A percentile compares a stretch with the other conserved stretches of the same genome.
These are phyloP conservation scores for Philonicus albiceps DNA, from an alignment of 2,888 invertebrate species.

Conservation along the genomic window DNA sequence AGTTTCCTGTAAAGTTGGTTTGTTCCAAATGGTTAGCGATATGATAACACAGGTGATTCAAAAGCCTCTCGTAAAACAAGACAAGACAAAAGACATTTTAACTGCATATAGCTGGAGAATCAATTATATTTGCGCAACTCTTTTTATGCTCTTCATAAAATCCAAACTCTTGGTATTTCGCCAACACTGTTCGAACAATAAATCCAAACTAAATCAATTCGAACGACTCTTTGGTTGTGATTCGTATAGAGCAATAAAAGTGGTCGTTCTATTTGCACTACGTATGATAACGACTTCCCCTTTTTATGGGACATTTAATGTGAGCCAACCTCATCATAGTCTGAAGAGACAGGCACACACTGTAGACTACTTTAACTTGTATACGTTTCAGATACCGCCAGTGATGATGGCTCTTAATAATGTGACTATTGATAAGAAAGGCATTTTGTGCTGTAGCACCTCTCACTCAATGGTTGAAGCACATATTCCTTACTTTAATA, in stretches of 20 bases:
- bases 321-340: background rate
- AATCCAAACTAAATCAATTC: conserved; percentile 6
- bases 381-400: background rate
- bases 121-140: background rate
- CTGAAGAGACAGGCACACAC: background rate
- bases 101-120: no score
- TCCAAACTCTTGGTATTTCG: background rate
- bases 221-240: background rate
- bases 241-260: background rate
- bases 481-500: no score
- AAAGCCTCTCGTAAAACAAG: background rate
- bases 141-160: background rate
- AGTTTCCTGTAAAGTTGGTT: background rate
- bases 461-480: background rate
- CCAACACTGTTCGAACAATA: background rate
- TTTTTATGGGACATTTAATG: background rate
- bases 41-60: background rate
- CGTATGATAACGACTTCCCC: background rate
- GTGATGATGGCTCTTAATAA: conserved; percentile 1
- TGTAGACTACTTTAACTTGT: background rate
- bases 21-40: background rate
- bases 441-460: background rate
- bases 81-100: background rate
- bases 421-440: background rate
- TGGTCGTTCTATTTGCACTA: background rate